phyloP scores from a whole-genome alignment of 2,888 invertebrate species.

The Tinea trinotella region DNA sequence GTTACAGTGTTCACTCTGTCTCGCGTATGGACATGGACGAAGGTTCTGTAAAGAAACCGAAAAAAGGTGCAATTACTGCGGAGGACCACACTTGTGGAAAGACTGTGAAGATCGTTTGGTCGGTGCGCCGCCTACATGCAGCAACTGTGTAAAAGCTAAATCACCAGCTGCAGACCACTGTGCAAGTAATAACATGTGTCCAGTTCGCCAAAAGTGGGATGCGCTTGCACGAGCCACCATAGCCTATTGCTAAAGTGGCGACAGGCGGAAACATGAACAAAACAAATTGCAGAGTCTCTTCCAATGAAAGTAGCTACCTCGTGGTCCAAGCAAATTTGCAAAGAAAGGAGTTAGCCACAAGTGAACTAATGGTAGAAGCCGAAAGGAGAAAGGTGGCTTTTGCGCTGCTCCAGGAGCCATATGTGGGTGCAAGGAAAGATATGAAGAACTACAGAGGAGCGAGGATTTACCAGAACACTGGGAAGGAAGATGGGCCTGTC shows the following conservation, averaged over 20 bases:
- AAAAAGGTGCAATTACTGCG: conserved; percentile 27
- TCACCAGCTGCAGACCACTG: conserved; percentile 6
- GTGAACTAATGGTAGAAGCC: conserved; percentile 25
- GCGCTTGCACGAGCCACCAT: conserved; percentile 24
- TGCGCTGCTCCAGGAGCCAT: conserved; percentile 30
- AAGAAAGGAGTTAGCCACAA: conserved; percentile 25
- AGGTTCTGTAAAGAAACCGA: conserved; percentile 23
- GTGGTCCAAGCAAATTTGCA: conserved; percentile 26
- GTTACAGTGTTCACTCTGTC: conserved; percentile 24
- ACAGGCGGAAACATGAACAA: background rate
- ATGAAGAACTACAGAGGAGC: too few relatives aligned
- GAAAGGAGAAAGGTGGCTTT: conserved; percentile 13
- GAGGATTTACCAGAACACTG: too few relatives aligned
- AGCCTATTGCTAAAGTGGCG: conserved; percentile 25
- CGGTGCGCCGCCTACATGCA: conserved; percentile 18
- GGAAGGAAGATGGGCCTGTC: too few relatives aligned
- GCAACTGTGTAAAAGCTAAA: conserved; percentile 21
- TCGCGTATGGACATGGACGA: conserved; percentile 28
- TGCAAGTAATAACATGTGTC: conserved; percentile 22
- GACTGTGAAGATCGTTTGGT: conserved; percentile 17
- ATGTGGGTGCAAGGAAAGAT: conserved; percentile 24
- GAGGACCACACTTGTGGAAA: conserved; percentile 21
- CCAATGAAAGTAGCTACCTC: background rate
- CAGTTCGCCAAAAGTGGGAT: conserved; percentile 25
- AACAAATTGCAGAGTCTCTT: background rate